Base-by-base conservation (phyloP, 2,797 vertebrate genomes). In the Carcharodon carcharias region DNA sequence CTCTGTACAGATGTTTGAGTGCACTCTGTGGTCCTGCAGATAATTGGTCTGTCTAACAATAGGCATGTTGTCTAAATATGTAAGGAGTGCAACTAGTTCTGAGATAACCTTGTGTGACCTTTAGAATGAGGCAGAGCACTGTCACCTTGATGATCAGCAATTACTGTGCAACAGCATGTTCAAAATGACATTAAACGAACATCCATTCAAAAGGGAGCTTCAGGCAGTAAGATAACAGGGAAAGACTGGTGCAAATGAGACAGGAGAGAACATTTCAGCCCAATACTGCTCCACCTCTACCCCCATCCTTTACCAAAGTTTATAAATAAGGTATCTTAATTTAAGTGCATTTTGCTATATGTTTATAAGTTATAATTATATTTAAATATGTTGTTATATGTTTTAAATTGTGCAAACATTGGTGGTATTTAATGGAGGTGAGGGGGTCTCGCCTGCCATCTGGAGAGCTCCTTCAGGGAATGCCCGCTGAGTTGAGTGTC, bases 111-210 rank as follows among this genome's bases (percentile, higher is more conserved):
- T 40, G 31, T n/a, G 45, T 35, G 40, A 85, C n/a, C 80, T 85
- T 85, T 85, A 16, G n/a, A 82, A 85, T 11, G 14, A 18, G 80
- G 21, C n/a, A 85, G 1, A 85, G 80, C 12, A 3, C 80, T 85
- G 80, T n/a, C 80, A 85, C 40, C 80, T 85, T 85, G 40, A 85
- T 85, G 35, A 85, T 85, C 80, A 85, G 80, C 35, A 85, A 85
- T 85, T 85, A 85, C 80, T 45, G 80, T 85, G n/a, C 80, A 3
- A 45, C n/a, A n/a, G 40, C 40, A 12, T n/a, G n/a, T 40, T 45
- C 35, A 16, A 45, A 85, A 16, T 85, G 80, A 85, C n/a, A 85
- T 3, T 40, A 45, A 85, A 85, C 12, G 80, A 85, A 85, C n/a
- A 85, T 45, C 80, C 5, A 18, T n/a, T 85, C 35, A 85, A 85